Evolutionary conservation across 2,888 invertebrate species (phyloP), one percentile per base, ranked within the genome.

Genomic region (Ferdinandea cuprea): DNA sequence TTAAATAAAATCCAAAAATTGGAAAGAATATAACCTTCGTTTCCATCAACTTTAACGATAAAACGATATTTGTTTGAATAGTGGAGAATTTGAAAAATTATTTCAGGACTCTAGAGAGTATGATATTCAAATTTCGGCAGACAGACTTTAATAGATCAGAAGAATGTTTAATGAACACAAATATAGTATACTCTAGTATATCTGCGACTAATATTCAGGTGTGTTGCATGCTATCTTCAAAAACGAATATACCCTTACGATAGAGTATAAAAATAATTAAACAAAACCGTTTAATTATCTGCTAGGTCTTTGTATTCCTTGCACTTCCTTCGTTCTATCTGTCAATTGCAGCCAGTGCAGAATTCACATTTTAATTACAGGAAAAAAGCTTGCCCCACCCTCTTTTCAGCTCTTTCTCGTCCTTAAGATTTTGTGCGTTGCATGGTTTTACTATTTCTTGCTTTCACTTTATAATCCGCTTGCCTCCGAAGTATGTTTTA

Each of bases 281-380:
- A 54, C 42, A 30, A 35, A 73, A 65, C 42, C 8, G 42, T 68
- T 68, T 52, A 68, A 76, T 59, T 59, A 19, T 77, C 52, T 30
- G n/a, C 25, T 25, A 25, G 25, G 25, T 25, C 25, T 5, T 25
- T 59, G 30, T 46, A 13, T 54, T 9, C 3, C 13, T 46, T 17
- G 3, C 11, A 15, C 3, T 68, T 54, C 48, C 25, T 52, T 76
- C 52, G 37, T 56, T 69, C 69, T 42, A 76, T 76, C 59, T 77
- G 61, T 81, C 81, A 77, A 66, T 71, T 77, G 77, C 81, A 81
- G 35, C 19, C 35, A 46, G 63, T 13, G 40, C 40, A 61, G 65
- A 32, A 61, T 42, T 76, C 71, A 61, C 76, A 76, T 71, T 81
- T 81, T 81, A 81, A 81, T 81, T 81, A 77, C 65, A 77, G 71